phyloP scores from a whole-genome alignment of 2,113 vertebrate genomes.

The Callorhinus ursinus region DNA sequence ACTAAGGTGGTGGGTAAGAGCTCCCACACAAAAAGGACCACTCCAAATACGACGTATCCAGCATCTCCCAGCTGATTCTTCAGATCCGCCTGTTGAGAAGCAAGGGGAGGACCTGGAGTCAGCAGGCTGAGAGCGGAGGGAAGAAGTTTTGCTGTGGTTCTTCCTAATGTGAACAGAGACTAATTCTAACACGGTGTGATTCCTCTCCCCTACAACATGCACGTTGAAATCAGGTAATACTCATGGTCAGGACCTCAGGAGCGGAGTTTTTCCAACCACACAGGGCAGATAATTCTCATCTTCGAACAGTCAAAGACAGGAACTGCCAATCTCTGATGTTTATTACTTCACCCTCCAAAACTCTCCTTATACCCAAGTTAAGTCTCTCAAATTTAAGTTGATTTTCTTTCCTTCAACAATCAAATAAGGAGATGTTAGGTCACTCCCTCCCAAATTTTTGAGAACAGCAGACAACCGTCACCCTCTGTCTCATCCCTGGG shows the following conservation, averaged over 20 bases:
- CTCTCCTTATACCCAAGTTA: not conserved
- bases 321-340: not conserved
- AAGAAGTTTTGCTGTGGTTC: not conserved
- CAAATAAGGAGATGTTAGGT: not conserved
- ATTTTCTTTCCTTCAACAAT: not conserved
- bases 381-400: not conserved
- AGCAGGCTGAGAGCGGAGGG: not conserved
- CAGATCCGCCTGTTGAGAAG: constrained; percentile 92
- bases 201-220: not conserved
- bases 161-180: not conserved
- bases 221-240: not conserved
- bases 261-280: not conserved
- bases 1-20: constrained; percentile 97
- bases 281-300: not conserved
- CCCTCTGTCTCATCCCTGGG: not conserved
- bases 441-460: not conserved
- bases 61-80: constrained; percentile 94
- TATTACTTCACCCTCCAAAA: not conserved
- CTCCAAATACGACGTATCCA: constrained; percentile 95
- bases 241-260: too few relatives aligned
- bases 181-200: not conserved
- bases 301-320: not conserved
- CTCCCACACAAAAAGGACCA: constrained; percentile 97
- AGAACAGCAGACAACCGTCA: not conserved
- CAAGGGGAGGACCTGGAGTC: not conserved